A percentile compares a stretch with the other conserved stretches of the same genome.
Conservation (phyloP, 1,140 invertebrate species). For the Calephelis virginiensis region DNA sequence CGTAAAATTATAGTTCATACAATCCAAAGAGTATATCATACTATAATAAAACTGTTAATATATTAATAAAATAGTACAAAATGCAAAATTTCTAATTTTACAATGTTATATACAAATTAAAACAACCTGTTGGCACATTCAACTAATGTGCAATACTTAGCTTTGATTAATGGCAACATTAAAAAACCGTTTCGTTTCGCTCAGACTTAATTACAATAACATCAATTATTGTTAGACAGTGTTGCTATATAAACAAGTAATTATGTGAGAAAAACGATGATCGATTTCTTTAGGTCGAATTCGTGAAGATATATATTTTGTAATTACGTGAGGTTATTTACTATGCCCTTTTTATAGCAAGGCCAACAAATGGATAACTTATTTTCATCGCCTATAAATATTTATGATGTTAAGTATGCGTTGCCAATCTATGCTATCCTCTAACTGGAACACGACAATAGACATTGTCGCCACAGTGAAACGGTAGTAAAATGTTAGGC, state of each 20-base stretch:
- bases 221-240: conserved; percentile 26
- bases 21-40: too few species aligned
- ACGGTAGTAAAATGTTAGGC: too few species aligned
- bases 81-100: background rate
- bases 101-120: background rate
- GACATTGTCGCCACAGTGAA: too few species aligned
- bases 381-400: too few species aligned
- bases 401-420: too few species aligned
- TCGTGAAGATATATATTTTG: conserved; percentile 9
- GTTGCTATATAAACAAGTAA: conserved; percentile 19
- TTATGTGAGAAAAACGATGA: conserved; percentile 12
- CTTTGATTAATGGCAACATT: conserved; percentile 61
- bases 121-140: conserved; percentile 21
- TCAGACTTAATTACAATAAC: conserved; percentile 27
- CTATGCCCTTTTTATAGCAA: too few species aligned
- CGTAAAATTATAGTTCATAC: too few species aligned
- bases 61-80: background rate
- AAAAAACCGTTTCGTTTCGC: conserved; percentile 51
- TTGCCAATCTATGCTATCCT: too few species aligned
- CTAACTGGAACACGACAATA: too few species aligned
- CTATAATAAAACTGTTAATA: too few species aligned
- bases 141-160: conserved; percentile 24
- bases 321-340: background rate
- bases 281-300: conserved; percentile 14
- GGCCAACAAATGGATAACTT: too few species aligned